Percentiles rank a stretch among this genome's conserved stretches.
phyloP scores from a whole-genome alignment of 2,797 vertebrate species.

The Allochrocebus solatus region DNA sequence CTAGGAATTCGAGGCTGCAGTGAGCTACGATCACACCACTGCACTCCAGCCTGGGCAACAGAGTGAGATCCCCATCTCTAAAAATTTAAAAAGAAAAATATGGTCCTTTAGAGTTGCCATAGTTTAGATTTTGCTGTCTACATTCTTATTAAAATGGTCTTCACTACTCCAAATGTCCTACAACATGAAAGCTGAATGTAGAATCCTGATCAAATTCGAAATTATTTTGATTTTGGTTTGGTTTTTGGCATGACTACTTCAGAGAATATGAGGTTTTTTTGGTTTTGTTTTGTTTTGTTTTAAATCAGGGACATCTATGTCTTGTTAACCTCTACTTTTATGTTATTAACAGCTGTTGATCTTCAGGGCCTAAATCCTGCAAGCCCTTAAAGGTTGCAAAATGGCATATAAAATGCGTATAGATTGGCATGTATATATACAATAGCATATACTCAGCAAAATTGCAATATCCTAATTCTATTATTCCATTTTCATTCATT shows the following conservation, averaged over 20 bases:
- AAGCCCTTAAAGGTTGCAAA: not conserved
- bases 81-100: not conserved
- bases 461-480: not conserved
- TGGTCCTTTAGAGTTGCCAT: not conserved
- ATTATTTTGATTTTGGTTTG: not conserved
- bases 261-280: not conserved
- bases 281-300: not conserved
- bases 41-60: not conserved
- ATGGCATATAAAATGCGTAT: not conserved
- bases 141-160: not conserved
- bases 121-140: not conserved
- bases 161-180: not conserved
- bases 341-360: not conserved
- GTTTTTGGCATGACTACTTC: not conserved
- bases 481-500: not conserved
- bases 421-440: not conserved
- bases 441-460: not conserved
- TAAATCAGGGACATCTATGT: too few relatives aligned
- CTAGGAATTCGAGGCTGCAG: not conserved
- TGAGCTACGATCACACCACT: not conserved
- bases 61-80: not conserved
- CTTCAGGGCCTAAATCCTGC: not conserved
- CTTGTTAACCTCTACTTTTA: not conserved
- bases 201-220: not conserved
- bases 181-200: not conserved